Evolutionary conservation across 1,140 invertebrate genomes (phyloP), one percentile per base, ranked within the genome.

Genomic region (Orchestia grillus): DNA sequence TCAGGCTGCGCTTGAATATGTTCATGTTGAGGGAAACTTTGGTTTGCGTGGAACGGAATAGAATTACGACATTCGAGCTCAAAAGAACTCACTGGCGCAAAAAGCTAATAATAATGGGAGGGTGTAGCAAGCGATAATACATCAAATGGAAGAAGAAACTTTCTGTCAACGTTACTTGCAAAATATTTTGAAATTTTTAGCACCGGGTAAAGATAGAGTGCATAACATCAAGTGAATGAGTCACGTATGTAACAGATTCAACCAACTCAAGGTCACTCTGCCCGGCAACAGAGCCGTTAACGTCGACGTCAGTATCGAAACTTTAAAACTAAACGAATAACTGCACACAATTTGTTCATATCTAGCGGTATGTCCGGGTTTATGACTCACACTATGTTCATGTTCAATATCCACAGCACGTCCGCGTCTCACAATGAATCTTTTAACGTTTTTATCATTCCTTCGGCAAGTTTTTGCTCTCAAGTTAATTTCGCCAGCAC

Each of bases 1-100:
- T 98, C 97, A 99, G 98, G 44, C 98, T 98, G 96, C 98, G 97
- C 97, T 98, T 98, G 96, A 98, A 98, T 97, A 98, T 97, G 96
- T 97, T 97, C 96, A 97, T 97, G 95, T 96, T 97, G 96, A 90
- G 36, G 62, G 47, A 41, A n/a, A 36, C 36, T 15, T 40, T 87
- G 8, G 36, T 87, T 8, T 40, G 87, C 36, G 8, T 87, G 36
- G 36, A 77, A 28, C 41, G 45, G 28, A 41, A 87, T 41, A 19
- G 43, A 19, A 40, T 43, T 77, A 43, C 96, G 87, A 40, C 0
- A 41, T 40, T 87, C 6, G 95, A 42, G 43, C 41, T 44, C 41
- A 95, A 40, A 95, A 87, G 40, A 41, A 87, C 45, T 77, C 36
- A 62, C 23, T n/a, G 3, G 47, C 47, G 6, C 4, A 36, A 36